Base-by-base conservation (phyloP, 2,888 invertebrate species). In the Melanargia galathea region DNA sequence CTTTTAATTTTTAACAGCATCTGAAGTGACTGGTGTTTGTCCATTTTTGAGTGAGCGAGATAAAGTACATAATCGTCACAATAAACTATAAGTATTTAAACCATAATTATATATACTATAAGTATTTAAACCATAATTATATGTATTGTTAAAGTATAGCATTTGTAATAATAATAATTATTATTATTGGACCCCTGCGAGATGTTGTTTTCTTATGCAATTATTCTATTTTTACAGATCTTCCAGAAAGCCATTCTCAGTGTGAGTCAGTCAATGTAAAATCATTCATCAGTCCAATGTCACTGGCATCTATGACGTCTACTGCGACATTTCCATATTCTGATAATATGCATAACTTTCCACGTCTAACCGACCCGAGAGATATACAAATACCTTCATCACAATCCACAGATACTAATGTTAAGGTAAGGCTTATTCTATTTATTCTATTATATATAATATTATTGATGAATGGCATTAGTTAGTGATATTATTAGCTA, bases 311-410 rank as follows among this genome's bases (percentile, higher is more conserved):
- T 10, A 65, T 85, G 69, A 80, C 82, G 2, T 88, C 90, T 0
- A 76, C 80, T 7, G 76, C 80, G 58, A 45, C 72, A 2, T 83
- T 84, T n/a, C 81, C 84, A 55, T 87, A 86, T 62, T 77, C 79
- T 1, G 80, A 81, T 54, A 75, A 62, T 58, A 68, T 80, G 54
- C 70, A 80, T 11, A 80, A 81, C 64, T 87, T 77, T 20, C 87
- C 90, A 22, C 76, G 87, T 61, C 71, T 92, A 64, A 84, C 77
- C 4, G 81, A 73, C 5, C 90, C 92, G 11, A 82, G 92, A 67
- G 90, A 92, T 65, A 70, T 92, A n/a, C 73, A 75, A 64, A 86
- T 91, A 75, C 90, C 90, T 5, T 73, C 65, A 26, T 76, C 72
- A 48, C 62, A 71, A 33, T 66, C 67, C 18, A 63, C 65, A 65